A percentile compares a stretch with the other conserved stretches of the same genome.
phyloP scores from a whole-genome alignment of 2,797 vertebrate genomes.

The Oryzias sinensis region DNA sequence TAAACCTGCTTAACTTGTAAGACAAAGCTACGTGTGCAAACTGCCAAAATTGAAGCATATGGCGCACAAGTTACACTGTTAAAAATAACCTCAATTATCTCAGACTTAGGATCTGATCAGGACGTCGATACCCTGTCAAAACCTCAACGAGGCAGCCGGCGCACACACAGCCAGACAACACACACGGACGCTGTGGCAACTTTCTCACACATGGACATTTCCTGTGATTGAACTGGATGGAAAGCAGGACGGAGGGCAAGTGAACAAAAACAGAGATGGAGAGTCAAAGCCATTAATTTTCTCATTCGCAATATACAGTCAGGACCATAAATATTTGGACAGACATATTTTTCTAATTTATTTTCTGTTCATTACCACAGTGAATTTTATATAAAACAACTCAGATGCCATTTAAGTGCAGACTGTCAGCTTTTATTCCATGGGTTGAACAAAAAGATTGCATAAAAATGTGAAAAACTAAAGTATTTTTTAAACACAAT shows the following conservation, averaged over 20 bases:
- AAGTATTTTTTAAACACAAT: too few relatives aligned
- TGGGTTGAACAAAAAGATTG: too few relatives aligned
- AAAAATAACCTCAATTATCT: constrained; percentile 60
- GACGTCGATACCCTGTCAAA: constrained; percentile 57
- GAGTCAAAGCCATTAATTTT: constrained; percentile 18
- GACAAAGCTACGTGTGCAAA: constrained; percentile 34
- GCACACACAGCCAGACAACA: constrained; percentile 28
- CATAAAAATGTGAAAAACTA: too few relatives aligned
- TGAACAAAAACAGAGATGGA: constrained; percentile 32
- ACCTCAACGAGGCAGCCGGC: constrained; percentile 45
- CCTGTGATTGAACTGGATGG: constrained; percentile 57
- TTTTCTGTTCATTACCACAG: too few relatives aligned
- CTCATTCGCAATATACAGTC: too few relatives aligned
- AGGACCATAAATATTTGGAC: too few relatives aligned
- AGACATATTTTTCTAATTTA: too few relatives aligned
- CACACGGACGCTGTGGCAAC: constrained; percentile 10
- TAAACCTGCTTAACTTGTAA: constrained; percentile 22
- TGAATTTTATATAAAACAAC: too few relatives aligned
- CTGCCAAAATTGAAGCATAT: constrained; percentile 25
- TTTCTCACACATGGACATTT: constrained; percentile 45
- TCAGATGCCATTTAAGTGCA: too few relatives aligned
- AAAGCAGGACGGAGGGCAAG: constrained; percentile 22
- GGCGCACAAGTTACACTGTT: constrained; percentile 33
- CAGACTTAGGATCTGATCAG: constrained; percentile 55
- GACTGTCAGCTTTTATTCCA: too few relatives aligned